A percentile compares a stretch with the other conserved stretches of the same genome.
phyloP scores from a whole-genome alignment of 2,888 invertebrate species.

The Melieria picta region DNA sequence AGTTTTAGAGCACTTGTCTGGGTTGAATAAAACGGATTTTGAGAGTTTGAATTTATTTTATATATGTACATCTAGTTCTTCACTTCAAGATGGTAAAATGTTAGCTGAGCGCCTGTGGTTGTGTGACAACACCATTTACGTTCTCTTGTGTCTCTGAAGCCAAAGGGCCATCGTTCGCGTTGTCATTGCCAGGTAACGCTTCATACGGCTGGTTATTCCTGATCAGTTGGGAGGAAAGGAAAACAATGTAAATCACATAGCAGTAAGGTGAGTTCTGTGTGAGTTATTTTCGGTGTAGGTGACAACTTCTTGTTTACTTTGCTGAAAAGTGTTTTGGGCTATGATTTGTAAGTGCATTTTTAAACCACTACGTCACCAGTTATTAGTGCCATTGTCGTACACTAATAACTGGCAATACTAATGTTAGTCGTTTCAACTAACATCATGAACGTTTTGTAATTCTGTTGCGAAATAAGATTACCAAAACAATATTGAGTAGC shows the following conservation, averaged over 20 bases:
- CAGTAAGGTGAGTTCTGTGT: background rate
- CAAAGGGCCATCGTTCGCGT: background rate
- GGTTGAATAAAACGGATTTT: background rate
- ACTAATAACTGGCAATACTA: too few relatives aligned
- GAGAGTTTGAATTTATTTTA: background rate
- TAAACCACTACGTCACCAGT: too few relatives aligned
- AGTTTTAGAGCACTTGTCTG: background rate
- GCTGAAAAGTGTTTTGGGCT: too few relatives aligned
- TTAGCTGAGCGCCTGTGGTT: slow-evolving; percentile 12
- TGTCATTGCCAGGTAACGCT: slow-evolving; percentile 31
- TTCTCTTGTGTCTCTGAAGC: background rate
- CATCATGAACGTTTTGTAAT: background rate
- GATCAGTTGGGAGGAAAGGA: slow-evolving; percentile 9
- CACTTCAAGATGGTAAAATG: slow-evolving; percentile 17
- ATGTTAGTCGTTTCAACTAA: background rate
- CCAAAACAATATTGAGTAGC: background rate
- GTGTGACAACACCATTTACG: background rate
- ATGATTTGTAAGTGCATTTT: too few relatives aligned
- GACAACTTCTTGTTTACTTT: too few relatives aligned
- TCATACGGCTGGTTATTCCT: slow-evolving; percentile 43
- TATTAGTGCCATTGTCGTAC: too few relatives aligned
- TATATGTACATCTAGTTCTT: slow-evolving; percentile 3
- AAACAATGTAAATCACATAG: slow-evolving; percentile 11
- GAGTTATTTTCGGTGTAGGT: too few relatives aligned
- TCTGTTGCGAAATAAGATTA: background rate